A percentile compares a stretch with the other conserved stretches of the same genome.
These are phyloP conservation scores for Eulithis prunata DNA, from an alignment of 2,888 invertebrate genomes.

Conservation along the genomic window DNA sequence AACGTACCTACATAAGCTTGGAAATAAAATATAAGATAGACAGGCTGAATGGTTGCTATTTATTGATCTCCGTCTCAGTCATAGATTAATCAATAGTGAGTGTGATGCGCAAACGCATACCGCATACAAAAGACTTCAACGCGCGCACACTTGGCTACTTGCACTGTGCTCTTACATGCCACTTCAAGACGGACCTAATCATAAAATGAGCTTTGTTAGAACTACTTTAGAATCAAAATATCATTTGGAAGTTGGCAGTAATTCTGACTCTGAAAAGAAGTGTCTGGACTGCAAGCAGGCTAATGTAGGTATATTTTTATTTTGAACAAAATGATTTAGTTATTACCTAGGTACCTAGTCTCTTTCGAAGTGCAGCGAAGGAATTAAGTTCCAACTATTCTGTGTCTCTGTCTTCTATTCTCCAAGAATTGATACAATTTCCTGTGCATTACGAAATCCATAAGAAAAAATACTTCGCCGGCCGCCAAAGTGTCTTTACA, in stretches of 20 bases:
- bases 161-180: constrained; percentile 16
- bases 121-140: constrained; percentile 73
- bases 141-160: constrained; percentile 54
- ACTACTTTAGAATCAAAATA: neutral
- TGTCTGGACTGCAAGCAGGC: neutral
- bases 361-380: neutral
- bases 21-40: constrained; percentile 22
- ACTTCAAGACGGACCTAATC: neutral
- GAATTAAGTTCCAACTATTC: neutral
- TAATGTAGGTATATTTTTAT: too few relatives aligned
- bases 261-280: neutral
- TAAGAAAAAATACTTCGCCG: constrained; percentile 53
- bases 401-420: constrained; percentile 4
- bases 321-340: too few relatives aligned
- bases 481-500: constrained; percentile 66
- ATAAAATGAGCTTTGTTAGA: constrained; percentile 7
- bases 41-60: constrained; percentile 18
- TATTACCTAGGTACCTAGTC: too few relatives aligned
- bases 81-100: neutral
- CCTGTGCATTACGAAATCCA: constrained; percentile 59
- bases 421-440: constrained; percentile 61
- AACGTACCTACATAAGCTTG: neutral
- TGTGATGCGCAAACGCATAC: constrained; percentile 61
- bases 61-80: constrained; percentile 15
- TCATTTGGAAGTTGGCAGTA: too few relatives aligned